Evolutionary conservation across 2,888 invertebrate species (phyloP).

Genomic region (Agrilus cyanescens): DNA sequence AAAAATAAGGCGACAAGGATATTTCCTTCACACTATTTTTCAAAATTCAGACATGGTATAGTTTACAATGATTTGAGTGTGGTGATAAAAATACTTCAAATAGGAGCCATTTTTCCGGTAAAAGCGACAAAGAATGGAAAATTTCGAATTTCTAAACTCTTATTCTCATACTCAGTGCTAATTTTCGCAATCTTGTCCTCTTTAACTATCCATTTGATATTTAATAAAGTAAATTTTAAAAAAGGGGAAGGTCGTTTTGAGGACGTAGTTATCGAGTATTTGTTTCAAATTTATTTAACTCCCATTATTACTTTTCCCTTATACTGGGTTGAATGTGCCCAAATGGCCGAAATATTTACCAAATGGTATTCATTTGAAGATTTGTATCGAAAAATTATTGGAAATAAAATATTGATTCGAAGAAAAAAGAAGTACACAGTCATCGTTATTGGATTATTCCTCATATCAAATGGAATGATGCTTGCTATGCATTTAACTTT

Average conservation of each 20-base stretch:
- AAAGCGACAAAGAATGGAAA: too few relatives aligned
- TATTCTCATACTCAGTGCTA: too few relatives aligned
- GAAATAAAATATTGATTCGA: slow-evolving; percentile 43
- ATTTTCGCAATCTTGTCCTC: too few relatives aligned
- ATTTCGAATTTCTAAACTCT: neutral
- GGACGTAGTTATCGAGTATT: slow-evolving; percentile 62
- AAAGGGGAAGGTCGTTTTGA: slow-evolving; percentile 47
- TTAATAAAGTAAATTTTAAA: neutral
- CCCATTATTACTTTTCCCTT: slow-evolving; percentile 52
- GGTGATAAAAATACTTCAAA: too few relatives aligned
- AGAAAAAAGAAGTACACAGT: slow-evolving; percentile 46
- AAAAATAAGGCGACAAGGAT: too few relatives aligned
- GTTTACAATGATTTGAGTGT: too few relatives aligned
- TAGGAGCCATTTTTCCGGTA: too few relatives aligned
- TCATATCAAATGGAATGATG: slow-evolving; percentile 51
- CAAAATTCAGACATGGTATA: too few relatives aligned
- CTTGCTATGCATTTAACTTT: slow-evolving; percentile 58
- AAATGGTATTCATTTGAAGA: slow-evolving; percentile 58
- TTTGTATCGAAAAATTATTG: slow-evolving; percentile 49
- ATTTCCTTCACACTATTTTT: too few relatives aligned
- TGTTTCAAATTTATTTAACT: slow-evolving; percentile 60
- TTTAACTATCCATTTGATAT: neutral
- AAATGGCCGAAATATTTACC: slow-evolving; percentile 48
- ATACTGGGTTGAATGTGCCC: slow-evolving; percentile 55
- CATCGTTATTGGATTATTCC: slow-evolving; percentile 46